Evolutionary conservation across 1,140 invertebrate genomes (phyloP), one percentile per base, ranked within the genome.

Genomic region (Chironomus striatipennis): DNA sequence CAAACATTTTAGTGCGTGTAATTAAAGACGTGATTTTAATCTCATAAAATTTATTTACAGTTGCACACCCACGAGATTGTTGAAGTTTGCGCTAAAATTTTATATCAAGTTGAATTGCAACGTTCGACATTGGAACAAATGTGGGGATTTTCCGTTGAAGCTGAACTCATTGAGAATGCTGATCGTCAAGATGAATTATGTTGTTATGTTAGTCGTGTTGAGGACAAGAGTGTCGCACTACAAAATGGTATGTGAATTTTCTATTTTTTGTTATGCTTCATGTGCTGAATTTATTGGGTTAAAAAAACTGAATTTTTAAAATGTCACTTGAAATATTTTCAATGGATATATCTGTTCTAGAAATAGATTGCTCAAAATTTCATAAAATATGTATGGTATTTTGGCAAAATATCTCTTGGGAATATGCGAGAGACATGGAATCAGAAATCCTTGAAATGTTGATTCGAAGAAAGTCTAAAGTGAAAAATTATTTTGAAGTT

Each of bases 121-220:
- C 86, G 95, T 75, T 91, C 88, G 74, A 93, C 92, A 12, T 85
- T 96, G 77, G 95, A 97, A 78, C 94, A 96, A 82, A 95, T 96
- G 93, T 98, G 96, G 93, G 97, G 97, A 75, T 97, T 98, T 84
- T 95, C 93, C 75, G 95, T 98, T 24, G 97, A 98, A 83, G 96
- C 96, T 4, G 96, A 98, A 83, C 86, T 98, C 73, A 95, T 97
- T 75, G 96, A 98, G 83, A 97, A 98, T 84, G 90, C 93, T 15
- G 96, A 98, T 81, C 86, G 94, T 70, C 96, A 98, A 82, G 96
- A 98, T 82, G 96, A 98, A 83, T 88, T 98, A 64, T 96, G 95
- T 83, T 97, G 97, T 83, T 98, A 97, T 83, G 94, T 98, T 77
- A 95, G 93, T 83, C 88, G 96, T 73, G 95, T 98, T 74, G 94